phyloP scores from a whole-genome alignment of 2,797 vertebrate genomes.

The Gouania willdenowi region DNA sequence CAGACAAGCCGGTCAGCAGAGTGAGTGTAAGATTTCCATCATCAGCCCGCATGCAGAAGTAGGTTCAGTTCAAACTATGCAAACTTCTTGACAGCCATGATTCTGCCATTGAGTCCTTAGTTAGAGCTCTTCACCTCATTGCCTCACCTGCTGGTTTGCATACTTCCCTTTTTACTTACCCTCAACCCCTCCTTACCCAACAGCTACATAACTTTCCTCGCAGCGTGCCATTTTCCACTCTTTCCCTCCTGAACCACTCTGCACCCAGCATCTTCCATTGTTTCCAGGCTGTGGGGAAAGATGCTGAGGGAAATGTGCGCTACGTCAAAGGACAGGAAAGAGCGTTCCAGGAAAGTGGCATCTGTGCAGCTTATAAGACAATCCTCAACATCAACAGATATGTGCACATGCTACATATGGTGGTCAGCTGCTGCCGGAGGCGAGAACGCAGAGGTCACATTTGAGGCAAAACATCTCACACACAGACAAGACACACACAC shows the following conservation, averaged over 20 bases:
- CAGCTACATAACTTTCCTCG: conserved; percentile 45
- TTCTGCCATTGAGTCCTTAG: conserved; percentile 63
- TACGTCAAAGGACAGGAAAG: conserved; percentile 27
- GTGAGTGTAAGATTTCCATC: conserved; percentile 70
- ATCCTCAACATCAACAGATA: conserved; percentile 50
- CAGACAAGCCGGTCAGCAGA: conserved; percentile 63
- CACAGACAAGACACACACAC: conserved; percentile 23
- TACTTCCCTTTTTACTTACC: conserved; percentile 60
- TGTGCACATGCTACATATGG: conserved; percentile 60
- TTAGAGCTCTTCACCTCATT: conserved; percentile 33
- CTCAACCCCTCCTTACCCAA: conserved; percentile 60
- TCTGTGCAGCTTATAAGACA: conserved; percentile 67
- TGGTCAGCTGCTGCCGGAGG: conserved; percentile 59
- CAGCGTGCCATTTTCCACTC: conserved; percentile 45
- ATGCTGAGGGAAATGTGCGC: conserved; percentile 46
- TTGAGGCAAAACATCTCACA: conserved; percentile 47
- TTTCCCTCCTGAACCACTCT: conserved; percentile 19
- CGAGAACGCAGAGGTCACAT: conserved; percentile 53
- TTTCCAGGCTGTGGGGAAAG: conserved; percentile 64
- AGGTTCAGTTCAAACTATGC: conserved; percentile 54
- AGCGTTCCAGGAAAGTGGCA: conserved; percentile 68
- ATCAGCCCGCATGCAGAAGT: conserved; percentile 45
- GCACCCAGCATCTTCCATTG: conserved; percentile 54
- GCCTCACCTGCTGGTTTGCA: conserved; percentile 41
- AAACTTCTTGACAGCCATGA: conserved; percentile 58